Conservation (phyloP, 1,140 invertebrate genomes). For the Drosophila nebulosa region DNA sequence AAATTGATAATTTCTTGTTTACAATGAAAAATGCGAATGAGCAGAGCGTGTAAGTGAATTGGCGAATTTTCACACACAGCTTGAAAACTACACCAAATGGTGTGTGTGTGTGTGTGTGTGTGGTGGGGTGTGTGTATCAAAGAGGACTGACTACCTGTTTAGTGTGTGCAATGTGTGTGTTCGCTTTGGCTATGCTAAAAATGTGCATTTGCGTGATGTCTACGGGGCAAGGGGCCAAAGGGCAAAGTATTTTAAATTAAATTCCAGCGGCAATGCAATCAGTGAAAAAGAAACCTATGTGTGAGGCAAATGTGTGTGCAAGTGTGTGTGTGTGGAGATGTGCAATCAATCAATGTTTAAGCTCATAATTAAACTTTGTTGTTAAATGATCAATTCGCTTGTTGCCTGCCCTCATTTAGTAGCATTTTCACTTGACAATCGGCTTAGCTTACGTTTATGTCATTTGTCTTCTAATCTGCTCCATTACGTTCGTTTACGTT, state of each 20-base stretch:
- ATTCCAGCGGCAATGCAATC: conserved; percentile 46
- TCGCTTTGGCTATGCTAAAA: conserved; percentile 43
- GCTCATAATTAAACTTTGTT: conserved; percentile 27
- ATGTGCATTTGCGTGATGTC: conserved; percentile 40
- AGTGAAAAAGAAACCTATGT: neutral
- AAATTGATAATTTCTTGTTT: neutral
- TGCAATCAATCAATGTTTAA: conserved; percentile 37
- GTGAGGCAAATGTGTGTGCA: neutral
- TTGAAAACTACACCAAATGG: neutral
- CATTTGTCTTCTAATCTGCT: too few relatives aligned
- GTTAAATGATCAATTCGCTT: too few relatives aligned
- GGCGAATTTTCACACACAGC: conserved; percentile 37
- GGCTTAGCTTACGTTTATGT: too few relatives aligned
- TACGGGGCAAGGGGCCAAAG: neutral
- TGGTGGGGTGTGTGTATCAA: neutral
- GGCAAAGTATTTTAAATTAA: conserved; percentile 50
- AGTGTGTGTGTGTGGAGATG: conserved; percentile 12
- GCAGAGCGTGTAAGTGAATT: conserved; percentile 14
- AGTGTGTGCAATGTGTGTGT: neutral
- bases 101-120: neutral
- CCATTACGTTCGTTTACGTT: too few relatives aligned
- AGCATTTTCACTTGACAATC: too few relatives aligned
- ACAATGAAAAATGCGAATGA: conserved; percentile 11
- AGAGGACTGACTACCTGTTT: neutral
- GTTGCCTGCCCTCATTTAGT: too few relatives aligned